These are phyloP conservation scores for Pachydiplax longipennis DNA, from an alignment of 2,888 invertebrate genomes.

Conservation along the genomic window DNA sequence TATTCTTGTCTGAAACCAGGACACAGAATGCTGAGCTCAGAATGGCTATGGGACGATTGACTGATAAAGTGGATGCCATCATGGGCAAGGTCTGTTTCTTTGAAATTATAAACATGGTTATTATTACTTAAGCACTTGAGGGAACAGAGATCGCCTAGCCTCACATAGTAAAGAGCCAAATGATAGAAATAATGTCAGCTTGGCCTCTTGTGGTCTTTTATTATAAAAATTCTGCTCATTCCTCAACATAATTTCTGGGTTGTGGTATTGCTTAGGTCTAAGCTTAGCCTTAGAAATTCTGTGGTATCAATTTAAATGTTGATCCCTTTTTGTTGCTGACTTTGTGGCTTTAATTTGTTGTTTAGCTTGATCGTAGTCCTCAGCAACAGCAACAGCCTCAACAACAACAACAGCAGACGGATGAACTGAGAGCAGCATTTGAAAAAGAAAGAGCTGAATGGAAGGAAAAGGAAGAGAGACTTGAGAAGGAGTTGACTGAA, in stretches of 20 bases:
- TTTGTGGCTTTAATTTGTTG: no score
- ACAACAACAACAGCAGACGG: not conserved
- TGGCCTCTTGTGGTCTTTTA: not conserved
- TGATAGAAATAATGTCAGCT: no score
- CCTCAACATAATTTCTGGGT: no score
- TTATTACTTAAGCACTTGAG: no score
- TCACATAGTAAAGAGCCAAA: no score
- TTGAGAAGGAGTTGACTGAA: constrained; percentile 20
- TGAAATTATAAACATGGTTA: not conserved
- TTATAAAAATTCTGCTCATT: not conserved
- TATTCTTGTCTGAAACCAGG: constrained; percentile 68
- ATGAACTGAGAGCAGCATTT: constrained; percentile 14
- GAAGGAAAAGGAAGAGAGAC: constrained; percentile 22
- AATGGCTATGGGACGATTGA: constrained; percentile 69
- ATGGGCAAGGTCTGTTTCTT: constrained; percentile 63
- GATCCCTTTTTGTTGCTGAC: no score
- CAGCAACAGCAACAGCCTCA: constrained; percentile 6
- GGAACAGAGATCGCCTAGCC: no score
- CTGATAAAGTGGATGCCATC: constrained; percentile 70
- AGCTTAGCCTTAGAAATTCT: no score
- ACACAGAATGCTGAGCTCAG: constrained; percentile 73
- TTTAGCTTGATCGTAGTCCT: constrained; percentile 18
- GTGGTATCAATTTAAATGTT: no score
- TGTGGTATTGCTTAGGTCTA: no score
- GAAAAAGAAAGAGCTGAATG: constrained; percentile 13